Evolutionary conservation across 2,113 vertebrate genomes (phyloP), one percentile per base, ranked within the genome.

Genomic region (Catagonus wagneri): DNA sequence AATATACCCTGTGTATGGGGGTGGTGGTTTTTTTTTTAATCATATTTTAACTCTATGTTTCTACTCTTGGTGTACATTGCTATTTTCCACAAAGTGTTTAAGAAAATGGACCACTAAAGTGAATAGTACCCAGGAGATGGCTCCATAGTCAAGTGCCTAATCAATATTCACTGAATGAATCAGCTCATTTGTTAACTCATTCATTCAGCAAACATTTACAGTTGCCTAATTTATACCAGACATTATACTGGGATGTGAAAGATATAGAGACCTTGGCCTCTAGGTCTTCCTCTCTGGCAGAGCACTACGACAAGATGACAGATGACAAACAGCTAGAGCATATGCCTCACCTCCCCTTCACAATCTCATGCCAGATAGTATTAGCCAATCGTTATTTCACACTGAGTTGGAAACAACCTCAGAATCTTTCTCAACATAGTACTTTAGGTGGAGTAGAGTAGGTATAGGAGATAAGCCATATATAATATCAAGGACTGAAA

Each of bases 91-190:
- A 50, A 44, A 14, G 6, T 79, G 7, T 75, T 89, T 78, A 83
- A 83, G 52, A 86, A 95, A 87, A 87, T 71, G 19, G 4, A 76
- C 25, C 69, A 19, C 15, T 50, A 69, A 76, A 75, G 44, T 13
- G 9, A 78, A 61, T 25, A 79, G 68, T 80, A 58, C 79, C n/a
- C 34, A 72, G 54, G 54, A 95, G 36, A 72, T 83, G 27, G 7
- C 17, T 63, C 8, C 34, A 50, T 3, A 50, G 66, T 29, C n/a
- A 65, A 25, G 13, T 19, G 83, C 25, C 86, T 83, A 75, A 81
- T 90, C 86, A 86, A 87, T 44, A 34, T 50, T 63, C 84, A 83
- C 25, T 66, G 83, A 92, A 29, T 25, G 56, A 76, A 78, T 78
- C 63, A 60, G 86, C 27, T 63, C 66, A 74, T 27, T 68, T 0